Conservation (phyloP, 2,797 vertebrate species). For the Cossypha niveicapilla region DNA sequence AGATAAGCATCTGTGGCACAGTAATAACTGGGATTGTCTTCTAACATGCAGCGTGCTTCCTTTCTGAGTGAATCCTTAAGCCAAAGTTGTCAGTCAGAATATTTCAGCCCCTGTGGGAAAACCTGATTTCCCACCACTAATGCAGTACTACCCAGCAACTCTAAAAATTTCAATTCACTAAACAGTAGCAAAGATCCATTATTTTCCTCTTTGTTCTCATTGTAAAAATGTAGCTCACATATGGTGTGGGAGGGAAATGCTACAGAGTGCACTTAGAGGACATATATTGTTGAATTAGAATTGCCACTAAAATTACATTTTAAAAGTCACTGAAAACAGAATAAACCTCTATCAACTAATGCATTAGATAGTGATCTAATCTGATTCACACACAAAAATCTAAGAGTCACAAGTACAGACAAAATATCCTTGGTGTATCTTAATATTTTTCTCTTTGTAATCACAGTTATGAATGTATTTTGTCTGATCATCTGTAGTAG, state of each 20-base stretch:
- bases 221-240: slow-evolving; percentile 39
- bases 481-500: not conserved
- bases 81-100: slow-evolving; percentile 47
- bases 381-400: not conserved
- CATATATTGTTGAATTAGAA: slow-evolving; percentile 20
- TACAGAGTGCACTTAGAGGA: slow-evolving; percentile 35
- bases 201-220: slow-evolving; percentile 39
- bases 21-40: not conserved
- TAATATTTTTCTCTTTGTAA: not conserved
- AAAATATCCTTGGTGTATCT: not conserved
- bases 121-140: slow-evolving; percentile 52
- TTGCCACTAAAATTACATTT: not conserved
- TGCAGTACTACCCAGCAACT: not conserved
- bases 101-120: slow-evolving; percentile 67
- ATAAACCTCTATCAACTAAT: not conserved
- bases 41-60: not conserved
- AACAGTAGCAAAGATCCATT: slow-evolving; percentile 30
- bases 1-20: not conserved
- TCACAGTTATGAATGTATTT: not conserved
- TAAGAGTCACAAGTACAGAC: not conserved
- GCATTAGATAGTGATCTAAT: not conserved
- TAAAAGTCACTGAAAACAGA: slow-evolving; percentile 16
- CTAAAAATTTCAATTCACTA: slow-evolving; percentile 29
- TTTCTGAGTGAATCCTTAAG: slow-evolving; percentile 21
- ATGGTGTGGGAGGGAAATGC: slow-evolving; percentile 3